These are phyloP conservation scores for Paedocypris sp. DNA, from an alignment of 2,113 vertebrate genomes.

Conservation along the genomic window DNA sequence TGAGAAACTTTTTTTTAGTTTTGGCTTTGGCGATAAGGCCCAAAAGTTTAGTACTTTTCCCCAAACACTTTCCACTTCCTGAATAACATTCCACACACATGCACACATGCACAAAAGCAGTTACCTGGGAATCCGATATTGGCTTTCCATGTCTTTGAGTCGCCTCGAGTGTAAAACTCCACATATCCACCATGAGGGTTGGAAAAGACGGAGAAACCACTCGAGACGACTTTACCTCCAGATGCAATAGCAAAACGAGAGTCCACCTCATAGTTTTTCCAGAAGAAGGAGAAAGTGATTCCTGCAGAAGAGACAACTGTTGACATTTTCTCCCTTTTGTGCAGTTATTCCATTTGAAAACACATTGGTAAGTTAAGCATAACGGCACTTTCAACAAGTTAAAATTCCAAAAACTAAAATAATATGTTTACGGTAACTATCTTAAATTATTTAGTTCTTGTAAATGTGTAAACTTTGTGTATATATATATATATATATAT, in stretches of 20 bases:
- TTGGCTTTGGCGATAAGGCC: background rate
- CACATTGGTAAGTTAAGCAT: no score
- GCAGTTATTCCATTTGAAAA: no score
- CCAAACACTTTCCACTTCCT: background rate
- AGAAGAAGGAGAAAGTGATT: constrained; percentile 94
- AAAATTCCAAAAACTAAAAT: no score
- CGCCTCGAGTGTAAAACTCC: constrained; percentile 74
- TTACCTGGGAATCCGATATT: constrained; percentile 81
- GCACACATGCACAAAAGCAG: background rate
- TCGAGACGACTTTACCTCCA: constrained; percentile 81
- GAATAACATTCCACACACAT: background rate
- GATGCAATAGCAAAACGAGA: constrained; percentile 60
- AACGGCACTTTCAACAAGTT: no score
- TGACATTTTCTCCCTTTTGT: no score
- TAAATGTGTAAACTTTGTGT: no score
- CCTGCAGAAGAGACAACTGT: constrained; percentile 64
- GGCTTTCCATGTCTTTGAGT: constrained; percentile 75
- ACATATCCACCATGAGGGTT: constrained; percentile 68
- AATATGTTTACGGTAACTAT: no score
- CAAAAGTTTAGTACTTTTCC: background rate
- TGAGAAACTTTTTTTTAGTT: background rate
- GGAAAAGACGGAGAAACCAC: constrained; percentile 78
- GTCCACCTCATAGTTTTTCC: constrained; percentile 74
- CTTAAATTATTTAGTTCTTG: no score
- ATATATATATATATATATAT: no score